These are phyloP conservation scores for Pyrgus malvae DNA, from an alignment of 2,888 invertebrate genomes.

Conservation along the genomic window DNA sequence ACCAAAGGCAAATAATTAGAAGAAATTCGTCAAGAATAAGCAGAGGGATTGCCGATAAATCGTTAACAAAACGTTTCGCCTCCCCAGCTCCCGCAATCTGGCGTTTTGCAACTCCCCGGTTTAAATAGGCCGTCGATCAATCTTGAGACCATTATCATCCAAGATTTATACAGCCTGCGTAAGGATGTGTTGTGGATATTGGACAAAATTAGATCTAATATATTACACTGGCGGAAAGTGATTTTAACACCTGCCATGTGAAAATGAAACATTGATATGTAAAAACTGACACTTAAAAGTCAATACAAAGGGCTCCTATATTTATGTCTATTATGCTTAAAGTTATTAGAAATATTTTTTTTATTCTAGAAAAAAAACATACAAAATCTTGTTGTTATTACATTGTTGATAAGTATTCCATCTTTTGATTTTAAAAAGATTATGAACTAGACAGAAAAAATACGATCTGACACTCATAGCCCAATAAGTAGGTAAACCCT, in stretches of 20 bases:
- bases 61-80: constrained; percentile 49
- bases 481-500: neutral
- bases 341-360: no score
- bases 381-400: no score
- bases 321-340: no score
- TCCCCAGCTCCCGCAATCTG: constrained; percentile 28
- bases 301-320: no score
- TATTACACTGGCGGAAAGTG: no score
- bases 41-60: constrained; percentile 54
- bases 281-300: no score
- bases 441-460: no score
- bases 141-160: constrained; percentile 44
- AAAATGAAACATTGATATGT: no score
- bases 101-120: constrained; percentile 41
- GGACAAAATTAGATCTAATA: constrained; percentile 1
- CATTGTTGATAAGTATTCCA: no score
- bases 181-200: constrained; percentile 29
- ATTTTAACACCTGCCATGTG: no score
- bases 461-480: neutral
- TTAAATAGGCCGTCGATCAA: constrained; percentile 50
- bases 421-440: no score
- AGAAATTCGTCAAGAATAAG: constrained; percentile 7
- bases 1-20: neutral
- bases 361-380: no score
- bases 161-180: constrained; percentile 50